A percentile compares a stretch with the other conserved stretches of the same genome.
Conservation (phyloP, 2,888 invertebrate species). For the Pseudeuparius sepicola region DNA sequence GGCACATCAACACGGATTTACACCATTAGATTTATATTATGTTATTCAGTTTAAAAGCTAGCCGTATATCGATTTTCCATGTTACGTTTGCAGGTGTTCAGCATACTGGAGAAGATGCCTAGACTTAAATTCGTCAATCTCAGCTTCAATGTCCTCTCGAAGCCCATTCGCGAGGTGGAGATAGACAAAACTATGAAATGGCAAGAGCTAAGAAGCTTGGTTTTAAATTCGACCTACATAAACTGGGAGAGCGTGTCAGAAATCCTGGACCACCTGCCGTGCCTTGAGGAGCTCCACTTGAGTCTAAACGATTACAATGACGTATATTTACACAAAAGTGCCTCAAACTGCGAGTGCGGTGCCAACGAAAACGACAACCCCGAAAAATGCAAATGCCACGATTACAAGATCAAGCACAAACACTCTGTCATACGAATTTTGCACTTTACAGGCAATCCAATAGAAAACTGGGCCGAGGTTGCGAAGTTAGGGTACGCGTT, state of each 20-base stretch:
- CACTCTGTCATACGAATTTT: conserved; percentile 67
- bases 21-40: no score
- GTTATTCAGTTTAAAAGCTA: no score
- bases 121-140: conserved; percentile 83
- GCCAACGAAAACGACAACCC: conserved; percentile 30
- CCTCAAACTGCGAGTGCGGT: conserved; percentile 28
- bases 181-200: conserved; percentile 37
- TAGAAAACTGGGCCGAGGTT: conserved; percentile 77
- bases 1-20: no score
- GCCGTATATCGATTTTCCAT: no score
- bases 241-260: conserved; percentile 76
- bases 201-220: conserved; percentile 63
- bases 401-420: conserved; percentile 27
- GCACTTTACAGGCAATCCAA: conserved; percentile 80
- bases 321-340: conserved; percentile 52
- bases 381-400: conserved; percentile 26
- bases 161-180: conserved; percentile 43
- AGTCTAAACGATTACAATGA: conserved; percentile 81
- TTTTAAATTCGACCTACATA: conserved; percentile 79
- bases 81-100: conserved; percentile 61
- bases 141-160: conserved; percentile 77
- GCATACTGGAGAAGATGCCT: conserved; percentile 79
- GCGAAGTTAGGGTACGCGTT: conserved; percentile 76
- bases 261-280: conserved; percentile 64
- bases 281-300: conserved; percentile 83